Evolutionary conservation across 1,140 invertebrate species (phyloP), one percentile per base, ranked within the genome.

Genomic region (Amyelois transitella): DNA sequence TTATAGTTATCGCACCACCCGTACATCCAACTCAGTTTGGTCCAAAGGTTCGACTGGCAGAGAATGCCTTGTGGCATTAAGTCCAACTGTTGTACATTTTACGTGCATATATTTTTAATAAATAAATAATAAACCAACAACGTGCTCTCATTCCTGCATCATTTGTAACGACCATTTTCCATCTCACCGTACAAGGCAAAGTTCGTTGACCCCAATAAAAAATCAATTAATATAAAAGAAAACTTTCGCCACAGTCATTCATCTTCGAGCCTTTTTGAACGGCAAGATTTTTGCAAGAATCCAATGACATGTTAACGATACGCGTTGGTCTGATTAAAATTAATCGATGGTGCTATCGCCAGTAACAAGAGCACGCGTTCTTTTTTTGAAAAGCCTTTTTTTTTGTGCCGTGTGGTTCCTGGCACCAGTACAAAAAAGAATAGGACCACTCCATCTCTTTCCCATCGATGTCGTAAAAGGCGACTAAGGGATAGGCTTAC

Each of bases 281-380:
- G 47, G 6, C 25, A 49, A 14, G 14, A 19, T 49, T 49, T 49
- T 49, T 22, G 47, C 47, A 25, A 49, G 25, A 49, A 49, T 22
- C 47, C n/a, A 21, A 49, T 49, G 47, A 49, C 47, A 49, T 21
- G 47, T 49, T 49, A 49, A 49, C 47, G 47, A 49, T 49, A 49
- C 25, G 22, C 24, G 21, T 18, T 54, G 44, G 47, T 54, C 53
- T 32, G 12, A 25, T 47, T 54, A 44, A 54, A 47, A 49, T 49
- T 49, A 49, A 49, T 49, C 47, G 47, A 49, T 48, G 19, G 7
- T 12, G 7, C 45, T 12, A 48, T 48, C 45, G 20, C 12, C 20
- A 14, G 2, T 18, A 12, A 21, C 20, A 20, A 18, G 12, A 8
- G 10, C 45, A 10, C 20, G 45, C n/a, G 32, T 19, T 38, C n/a